phyloP scores from a whole-genome alignment of 2,888 invertebrate species.

The Psococerastis gibbosa region DNA sequence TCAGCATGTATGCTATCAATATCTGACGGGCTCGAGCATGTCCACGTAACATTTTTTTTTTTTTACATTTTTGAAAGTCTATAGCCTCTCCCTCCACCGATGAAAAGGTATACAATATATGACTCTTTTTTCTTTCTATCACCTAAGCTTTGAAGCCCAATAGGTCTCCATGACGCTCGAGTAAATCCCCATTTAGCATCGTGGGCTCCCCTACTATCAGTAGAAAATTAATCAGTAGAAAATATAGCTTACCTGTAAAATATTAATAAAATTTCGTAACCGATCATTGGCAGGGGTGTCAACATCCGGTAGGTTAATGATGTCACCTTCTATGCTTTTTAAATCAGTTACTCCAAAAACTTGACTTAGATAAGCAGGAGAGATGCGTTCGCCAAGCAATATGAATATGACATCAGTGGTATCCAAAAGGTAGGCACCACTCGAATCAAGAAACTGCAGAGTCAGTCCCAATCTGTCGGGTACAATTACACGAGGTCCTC shows the following conservation, averaged over 20 bases:
- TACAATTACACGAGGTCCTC: constrained; percentile 31
- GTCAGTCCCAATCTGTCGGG: constrained; percentile 72
- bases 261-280: constrained; percentile 59
- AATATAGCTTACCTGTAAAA: constrained; percentile 55
- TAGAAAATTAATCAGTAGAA: too few relatives aligned
- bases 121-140: too few relatives aligned
- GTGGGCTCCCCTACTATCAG: too few relatives aligned
- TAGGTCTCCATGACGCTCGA: too few relatives aligned
- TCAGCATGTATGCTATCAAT: too few relatives aligned
- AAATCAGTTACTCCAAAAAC: constrained; percentile 59
- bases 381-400: constrained; percentile 64
- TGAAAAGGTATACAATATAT: too few relatives aligned
- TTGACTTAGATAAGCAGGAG: constrained; percentile 52
- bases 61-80: too few relatives aligned
- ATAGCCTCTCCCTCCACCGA: too few relatives aligned
- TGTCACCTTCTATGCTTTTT: constrained; percentile 52
- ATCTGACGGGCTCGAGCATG: too few relatives aligned
- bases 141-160: too few relatives aligned
- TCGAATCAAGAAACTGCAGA: constrained; percentile 49
- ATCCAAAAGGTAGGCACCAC: constrained; percentile 84
- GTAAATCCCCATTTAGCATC: too few relatives aligned
- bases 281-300: constrained; percentile 53
- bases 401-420: constrained; percentile 62
- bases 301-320: constrained; percentile 52
- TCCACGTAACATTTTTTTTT: too few relatives aligned